These are phyloP conservation scores for Dasypolia templi DNA, from an alignment of 2,888 invertebrate genomes.

Conservation along the genomic window DNA sequence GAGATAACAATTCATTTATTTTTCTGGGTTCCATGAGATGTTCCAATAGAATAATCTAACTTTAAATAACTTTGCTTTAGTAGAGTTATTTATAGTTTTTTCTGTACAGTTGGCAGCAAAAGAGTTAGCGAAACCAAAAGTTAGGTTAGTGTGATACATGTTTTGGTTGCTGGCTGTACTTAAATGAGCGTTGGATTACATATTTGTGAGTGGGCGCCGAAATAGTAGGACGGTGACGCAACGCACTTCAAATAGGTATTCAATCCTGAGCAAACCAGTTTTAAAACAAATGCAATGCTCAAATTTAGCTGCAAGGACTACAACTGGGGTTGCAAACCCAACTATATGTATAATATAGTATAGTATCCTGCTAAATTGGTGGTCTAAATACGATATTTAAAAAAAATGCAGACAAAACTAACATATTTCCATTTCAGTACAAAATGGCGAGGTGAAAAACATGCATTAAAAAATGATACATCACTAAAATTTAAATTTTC, in stretches of 20 bases:
- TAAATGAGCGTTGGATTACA: not conserved
- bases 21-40: conserved; percentile 34
- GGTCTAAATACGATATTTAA: too few species aligned
- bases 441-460: too few species aligned
- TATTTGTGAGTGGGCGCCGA: conserved; percentile 35
- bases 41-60: not conserved
- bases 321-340: too few species aligned
- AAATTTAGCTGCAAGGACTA: not conserved
- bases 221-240: conserved; percentile 49
- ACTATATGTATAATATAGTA: too few species aligned
- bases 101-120: conserved; percentile 7
- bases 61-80: too few species aligned
- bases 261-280: not conserved
- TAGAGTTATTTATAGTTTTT: too few species aligned
- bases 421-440: too few species aligned
- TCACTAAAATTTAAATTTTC: too few species aligned
- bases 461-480: too few species aligned
- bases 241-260: not conserved
- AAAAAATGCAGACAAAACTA: too few species aligned
- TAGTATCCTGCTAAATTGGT: too few species aligned
- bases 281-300: not conserved
- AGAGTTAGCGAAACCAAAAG: not conserved
- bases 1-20: conserved; percentile 50
- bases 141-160: not conserved
- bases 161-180: conserved; percentile 5